Base-by-base conservation (phyloP, 2,888 invertebrate genomes). In the Cerastis leucographa region DNA sequence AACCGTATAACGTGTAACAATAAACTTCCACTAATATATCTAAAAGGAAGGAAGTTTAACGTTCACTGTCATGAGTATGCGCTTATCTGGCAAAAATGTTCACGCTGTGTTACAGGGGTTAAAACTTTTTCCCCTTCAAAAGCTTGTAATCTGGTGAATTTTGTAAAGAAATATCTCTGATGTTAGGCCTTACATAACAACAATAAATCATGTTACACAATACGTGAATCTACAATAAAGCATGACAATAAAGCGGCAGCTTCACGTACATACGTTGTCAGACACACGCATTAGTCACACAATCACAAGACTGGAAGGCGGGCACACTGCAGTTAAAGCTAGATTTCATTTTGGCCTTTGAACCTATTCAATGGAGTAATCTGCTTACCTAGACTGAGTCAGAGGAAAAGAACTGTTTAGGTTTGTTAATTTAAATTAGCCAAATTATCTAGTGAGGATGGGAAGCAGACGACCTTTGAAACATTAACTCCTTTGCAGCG, bases 331-430 rank as follows among this genome's bases (percentile, higher is more conserved):
- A 92, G 94, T 94, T 93, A 86, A 89, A 93, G 90, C 94, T 92
- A 91, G 94, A 92, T 92, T 91, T 91, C 86, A 92, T 91, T 91
- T 90, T 87, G 91, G 89, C 91, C 92, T 93, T 92, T 93, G 91
- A 90, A 90, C 90, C 85, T 88, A 88, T 88, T 89, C 88, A 90
- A 88, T 88, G 88, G 84, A 89, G 92, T 92, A 90, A 91, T 91
- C 90, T 91, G 89, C 86, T 84, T 88, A 85, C 84, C 86, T 85
- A 88, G 86, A 72, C 83, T 94, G 94, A 95, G 83, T 95, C 94
- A 95, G 92, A 94, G 94, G 94, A 94, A 95, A 94, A 92, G 93
- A 91, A 91, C 91, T 90, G 91, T 95, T 95, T 92, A 92, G 92
- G 91, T 91, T 93, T 90, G 92, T 93, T 92, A 91, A 93, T 92